Evolutionary conservation across 2,113 vertebrate species (phyloP), one percentile per base, ranked within the genome.

Genomic region (Chlamydotis undulata): DNA sequence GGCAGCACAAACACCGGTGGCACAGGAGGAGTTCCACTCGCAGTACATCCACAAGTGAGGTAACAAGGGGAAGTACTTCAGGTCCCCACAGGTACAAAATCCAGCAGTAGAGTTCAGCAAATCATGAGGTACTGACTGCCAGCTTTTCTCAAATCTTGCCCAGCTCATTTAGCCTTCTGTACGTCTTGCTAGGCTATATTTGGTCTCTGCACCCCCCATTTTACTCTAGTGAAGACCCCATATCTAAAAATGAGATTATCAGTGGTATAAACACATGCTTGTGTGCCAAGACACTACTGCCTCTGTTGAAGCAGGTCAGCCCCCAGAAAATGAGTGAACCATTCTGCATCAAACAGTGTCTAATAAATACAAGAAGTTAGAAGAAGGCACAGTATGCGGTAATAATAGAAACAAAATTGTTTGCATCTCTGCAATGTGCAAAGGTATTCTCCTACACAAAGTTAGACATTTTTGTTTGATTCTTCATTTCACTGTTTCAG

Each of bases 1-100:
- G 0, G 28, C 31, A 69, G 16, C 14, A 83, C 45, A 68, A 71
- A 70, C 2, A 1, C 14, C 5, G 3, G 14, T 52, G 28, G 31
- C 35, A 25, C 14, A 8, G 68, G 7, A 55, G 17, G 4, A 59
- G 18, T 69, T 50, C 11, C 1, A 3, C 17, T 73, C 12, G 4
- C 1, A 0, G 4, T 52, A 3, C 5, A 21, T 61, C 35, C 52
- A 33, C n/a, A 67, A 28, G 75, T 29, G 16, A 31, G 13, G 63
- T 52, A 67, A 69, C 4, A 41, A 47, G 24, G 22, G 22, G 6
- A 57, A 43, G 23, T 21, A 7, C 6, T 39, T 83, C 41, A 64
- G 37, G 26, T 76, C 31, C 33, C 19, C 57, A 22, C 28, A 50
- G 19, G 71, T 45, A 59, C 19, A 56, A 69, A 83, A 91, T 76